phyloP scores from a whole-genome alignment of 23 tunicate genomes.

The Halocynthia roretzi region DNA sequence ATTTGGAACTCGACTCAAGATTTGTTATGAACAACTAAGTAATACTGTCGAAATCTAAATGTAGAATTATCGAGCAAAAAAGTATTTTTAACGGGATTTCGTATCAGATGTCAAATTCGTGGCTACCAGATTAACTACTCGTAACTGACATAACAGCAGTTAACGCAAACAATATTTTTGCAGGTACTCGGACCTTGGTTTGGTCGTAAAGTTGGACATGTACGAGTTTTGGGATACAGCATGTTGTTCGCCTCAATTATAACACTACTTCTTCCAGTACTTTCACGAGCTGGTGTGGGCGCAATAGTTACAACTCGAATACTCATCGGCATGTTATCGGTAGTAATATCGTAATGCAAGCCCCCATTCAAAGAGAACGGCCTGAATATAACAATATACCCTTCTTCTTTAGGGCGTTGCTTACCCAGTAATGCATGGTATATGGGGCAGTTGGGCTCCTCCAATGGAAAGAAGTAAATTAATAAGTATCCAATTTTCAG shows the following conservation, averaged over 20 bases:
- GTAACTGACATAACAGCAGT: too few relatives aligned
- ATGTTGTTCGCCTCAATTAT: conserved; percentile 10
- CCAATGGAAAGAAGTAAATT: conserved; percentile 7
- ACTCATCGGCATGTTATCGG: conserved; percentile 7
- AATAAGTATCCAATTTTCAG: conserved; percentile 3
- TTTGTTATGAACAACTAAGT: too few relatives aligned
- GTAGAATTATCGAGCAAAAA: too few relatives aligned
- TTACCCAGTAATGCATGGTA: conserved; percentile 12
- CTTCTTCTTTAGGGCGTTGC: conserved; percentile 9
- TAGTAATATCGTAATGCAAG: background rate
- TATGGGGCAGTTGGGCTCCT: conserved; percentile 21
- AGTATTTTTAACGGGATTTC: too few relatives aligned
- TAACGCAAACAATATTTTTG: background rate
- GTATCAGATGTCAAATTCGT: too few relatives aligned
- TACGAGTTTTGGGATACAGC: conserved; percentile 12
- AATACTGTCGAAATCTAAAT: too few relatives aligned
- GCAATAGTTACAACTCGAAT: background rate
- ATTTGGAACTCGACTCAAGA: too few relatives aligned
- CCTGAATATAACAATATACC: background rate
- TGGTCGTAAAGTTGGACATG: conserved; percentile 6
- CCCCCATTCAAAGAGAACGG: background rate
- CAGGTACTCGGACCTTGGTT: conserved; percentile 19
- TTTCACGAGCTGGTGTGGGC: background rate
- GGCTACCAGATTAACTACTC: too few relatives aligned
- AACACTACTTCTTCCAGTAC: conserved; percentile 7